Conservation (phyloP, 2,113 vertebrate genomes). For the Piliocolobus tephrosceles region DNA sequence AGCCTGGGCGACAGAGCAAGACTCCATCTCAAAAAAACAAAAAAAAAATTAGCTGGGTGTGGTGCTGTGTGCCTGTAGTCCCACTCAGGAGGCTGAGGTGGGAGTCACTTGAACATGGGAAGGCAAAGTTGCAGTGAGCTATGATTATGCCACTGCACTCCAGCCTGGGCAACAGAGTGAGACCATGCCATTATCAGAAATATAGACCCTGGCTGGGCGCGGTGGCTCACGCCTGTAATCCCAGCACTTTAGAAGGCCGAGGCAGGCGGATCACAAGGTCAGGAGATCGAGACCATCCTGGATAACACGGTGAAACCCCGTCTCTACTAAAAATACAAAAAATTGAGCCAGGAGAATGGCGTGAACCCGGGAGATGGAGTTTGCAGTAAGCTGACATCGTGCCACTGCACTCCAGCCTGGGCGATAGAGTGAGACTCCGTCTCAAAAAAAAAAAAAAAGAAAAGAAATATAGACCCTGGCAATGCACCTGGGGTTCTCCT, state of each 20-base stretch:
- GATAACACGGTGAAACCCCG: too few relatives aligned
- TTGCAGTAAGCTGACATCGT: not conserved
- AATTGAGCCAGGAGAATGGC: too few relatives aligned
- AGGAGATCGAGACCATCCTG: too few relatives aligned
- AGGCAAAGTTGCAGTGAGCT: not conserved
- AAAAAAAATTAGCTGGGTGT: not conserved
- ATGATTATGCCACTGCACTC: not conserved
- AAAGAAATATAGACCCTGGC: not conserved
- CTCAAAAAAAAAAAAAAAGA: too few relatives aligned
- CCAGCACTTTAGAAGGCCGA: too few relatives aligned
- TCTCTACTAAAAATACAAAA: too few relatives aligned
- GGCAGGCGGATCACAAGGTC: too few relatives aligned
- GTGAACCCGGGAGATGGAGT: too few relatives aligned
- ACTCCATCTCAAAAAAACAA: too few relatives aligned
- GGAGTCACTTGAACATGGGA: not conserved
- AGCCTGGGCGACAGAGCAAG: too few relatives aligned
- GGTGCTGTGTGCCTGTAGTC: not conserved
- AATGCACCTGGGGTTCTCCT: constrained; percentile 21
- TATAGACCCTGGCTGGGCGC: too few relatives aligned
- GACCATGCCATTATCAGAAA: not conserved
- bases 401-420: not conserved
- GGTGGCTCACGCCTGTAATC: too few relatives aligned
- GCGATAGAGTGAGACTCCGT: not conserved
- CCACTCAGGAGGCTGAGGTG: not conserved
- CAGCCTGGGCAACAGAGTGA: not conserved